Percentiles rank a stretch among this genome's conserved stretches.
These are phyloP conservation scores for Microctenopoma lineatum DNA, from an alignment of 2,797 vertebrate genomes.

Conservation along the genomic window DNA sequence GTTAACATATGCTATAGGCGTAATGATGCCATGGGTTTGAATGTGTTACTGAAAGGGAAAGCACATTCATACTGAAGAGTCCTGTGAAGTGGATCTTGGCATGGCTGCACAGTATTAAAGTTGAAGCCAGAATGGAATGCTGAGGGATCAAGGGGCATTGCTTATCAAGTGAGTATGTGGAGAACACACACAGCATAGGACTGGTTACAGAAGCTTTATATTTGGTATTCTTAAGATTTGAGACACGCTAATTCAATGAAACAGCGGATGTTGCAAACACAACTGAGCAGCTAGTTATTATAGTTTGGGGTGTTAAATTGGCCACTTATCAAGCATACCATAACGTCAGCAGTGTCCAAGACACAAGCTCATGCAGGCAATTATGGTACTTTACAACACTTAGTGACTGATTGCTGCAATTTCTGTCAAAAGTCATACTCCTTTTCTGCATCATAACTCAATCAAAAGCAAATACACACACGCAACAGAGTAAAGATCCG, in stretches of 20 bases:
- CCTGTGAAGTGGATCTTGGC: conserved; percentile 12
- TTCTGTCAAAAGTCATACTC: background rate
- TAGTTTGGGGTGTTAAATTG: background rate
- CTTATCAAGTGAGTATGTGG: background rate
- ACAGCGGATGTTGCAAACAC: background rate
- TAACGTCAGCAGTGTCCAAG: background rate
- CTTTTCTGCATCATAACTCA: background rate
- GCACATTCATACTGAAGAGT: background rate
- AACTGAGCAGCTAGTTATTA: background rate
- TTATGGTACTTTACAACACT: background rate
- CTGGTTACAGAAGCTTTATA: background rate
- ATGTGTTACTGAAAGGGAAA: background rate
- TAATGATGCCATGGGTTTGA: conserved; percentile 5
- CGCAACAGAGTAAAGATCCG: too few relatives aligned
- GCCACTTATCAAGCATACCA: background rate
- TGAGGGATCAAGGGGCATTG: background rate
- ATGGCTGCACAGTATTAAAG: background rate
- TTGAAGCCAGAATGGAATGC: background rate
- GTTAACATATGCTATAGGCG: conserved; percentile 19
- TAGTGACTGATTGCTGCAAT: background rate
- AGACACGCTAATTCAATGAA: background rate
- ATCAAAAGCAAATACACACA: background rate
- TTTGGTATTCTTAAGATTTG: background rate
- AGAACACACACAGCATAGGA: background rate
- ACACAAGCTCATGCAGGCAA: background rate